These are phyloP conservation scores for Trachymyrmex septentrionalis DNA, from an alignment of 1,140 invertebrate genomes.

Conservation along the genomic window DNA sequence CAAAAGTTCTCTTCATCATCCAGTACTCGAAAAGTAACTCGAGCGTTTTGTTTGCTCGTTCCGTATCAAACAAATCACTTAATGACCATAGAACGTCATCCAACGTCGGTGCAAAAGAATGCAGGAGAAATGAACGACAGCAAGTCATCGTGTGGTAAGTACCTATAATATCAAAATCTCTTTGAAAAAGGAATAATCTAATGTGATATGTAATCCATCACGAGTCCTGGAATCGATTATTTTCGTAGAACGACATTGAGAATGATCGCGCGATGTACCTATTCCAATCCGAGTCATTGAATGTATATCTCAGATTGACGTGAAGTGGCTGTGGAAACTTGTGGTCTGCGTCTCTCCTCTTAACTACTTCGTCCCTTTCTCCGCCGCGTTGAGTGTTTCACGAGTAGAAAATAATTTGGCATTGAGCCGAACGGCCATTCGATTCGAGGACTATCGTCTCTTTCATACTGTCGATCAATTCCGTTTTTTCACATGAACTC, in stretches of 20 bases:
- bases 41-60: conserved; percentile 49
- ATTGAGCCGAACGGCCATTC: conserved; percentile 72
- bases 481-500: conserved; percentile 32
- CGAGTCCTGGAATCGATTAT: conserved; percentile 66
- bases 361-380: conserved; percentile 20
- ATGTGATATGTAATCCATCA: conserved; percentile 47
- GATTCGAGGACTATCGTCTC: conserved; percentile 61
- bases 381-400: conserved; percentile 43
- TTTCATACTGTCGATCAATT: conserved; percentile 72
- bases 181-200: conserved; percentile 19
- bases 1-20: conserved; percentile 55
- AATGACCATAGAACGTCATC: conserved; percentile 34
- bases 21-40: conserved; percentile 22
- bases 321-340: conserved; percentile 63
- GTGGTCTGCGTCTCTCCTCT: conserved; percentile 11
- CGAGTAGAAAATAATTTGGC: conserved; percentile 76
- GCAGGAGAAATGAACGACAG: conserved; percentile 17
- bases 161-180: conserved; percentile 24
- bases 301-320: conserved; percentile 69
- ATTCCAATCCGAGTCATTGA: conserved; percentile 59
- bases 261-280: conserved; percentile 21
- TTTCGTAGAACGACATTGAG: conserved; percentile 58
- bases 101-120: background rate
- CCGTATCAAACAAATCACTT: conserved; percentile 35
- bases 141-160: conserved; percentile 7